These are phyloP conservation scores for Carcinoscorpius rotundicauda DNA, from an alignment of 1,140 invertebrate species.

Conservation along the genomic window DNA sequence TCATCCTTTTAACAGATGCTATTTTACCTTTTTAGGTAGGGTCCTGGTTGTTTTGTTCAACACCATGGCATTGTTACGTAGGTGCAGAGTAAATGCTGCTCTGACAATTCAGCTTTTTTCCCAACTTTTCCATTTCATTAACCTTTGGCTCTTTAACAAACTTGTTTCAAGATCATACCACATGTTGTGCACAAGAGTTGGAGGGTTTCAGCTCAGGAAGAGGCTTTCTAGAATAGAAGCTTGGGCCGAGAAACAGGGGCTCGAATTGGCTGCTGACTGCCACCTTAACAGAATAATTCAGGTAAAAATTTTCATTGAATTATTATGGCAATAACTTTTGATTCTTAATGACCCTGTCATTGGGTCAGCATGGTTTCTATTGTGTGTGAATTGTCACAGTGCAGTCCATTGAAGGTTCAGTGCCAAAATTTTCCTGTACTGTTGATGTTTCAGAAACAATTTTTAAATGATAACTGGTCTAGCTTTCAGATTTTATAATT, in stretches of 20 bases:
- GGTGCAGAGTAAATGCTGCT: slow-evolving; percentile 92
- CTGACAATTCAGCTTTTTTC: slow-evolving; percentile 97
- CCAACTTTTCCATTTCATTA: slow-evolving; percentile 94
- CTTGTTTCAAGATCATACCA: slow-evolving; percentile 39
- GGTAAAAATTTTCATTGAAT: slow-evolving; percentile 30
- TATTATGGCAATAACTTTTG: too few relatives aligned
- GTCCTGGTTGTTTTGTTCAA: slow-evolving; percentile 53
- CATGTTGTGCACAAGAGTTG: slow-evolving; percentile 49
- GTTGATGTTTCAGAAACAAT: too few relatives aligned
- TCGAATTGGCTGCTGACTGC: slow-evolving; percentile 95
- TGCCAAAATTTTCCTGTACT: too few relatives aligned
- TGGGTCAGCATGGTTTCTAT: too few relatives aligned
- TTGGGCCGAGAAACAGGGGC: slow-evolving; percentile 93
- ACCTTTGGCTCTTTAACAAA: slow-evolving; percentile 89
- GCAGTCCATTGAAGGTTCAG: too few relatives aligned
- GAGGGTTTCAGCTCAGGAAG: slow-evolving; percentile 67
- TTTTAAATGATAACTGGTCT: too few relatives aligned
- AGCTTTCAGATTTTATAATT: too few relatives aligned
- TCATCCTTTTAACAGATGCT: too few relatives aligned
- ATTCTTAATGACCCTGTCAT: too few relatives aligned
- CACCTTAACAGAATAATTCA: slow-evolving; percentile 89
- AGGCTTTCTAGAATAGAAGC: slow-evolving; percentile 71
- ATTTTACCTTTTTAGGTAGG: slow-evolving; percentile 39
- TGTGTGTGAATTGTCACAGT: too few relatives aligned
- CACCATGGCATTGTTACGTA: slow-evolving; percentile 78